Conservation (phyloP, 1,140 invertebrate species). For the Leptinotarsa lineolata region DNA sequence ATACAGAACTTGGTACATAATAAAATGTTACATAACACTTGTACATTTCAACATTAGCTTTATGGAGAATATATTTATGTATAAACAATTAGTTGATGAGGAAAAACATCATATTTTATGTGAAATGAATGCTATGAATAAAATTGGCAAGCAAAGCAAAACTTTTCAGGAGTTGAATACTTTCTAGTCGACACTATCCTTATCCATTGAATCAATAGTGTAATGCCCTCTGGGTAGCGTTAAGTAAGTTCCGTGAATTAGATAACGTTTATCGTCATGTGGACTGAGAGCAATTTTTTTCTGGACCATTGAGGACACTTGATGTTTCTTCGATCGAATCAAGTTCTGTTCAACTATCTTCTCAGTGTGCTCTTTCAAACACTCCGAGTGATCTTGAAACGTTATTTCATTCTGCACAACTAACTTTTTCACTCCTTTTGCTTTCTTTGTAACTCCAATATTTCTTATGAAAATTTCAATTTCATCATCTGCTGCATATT, state of each 20-base stretch:
- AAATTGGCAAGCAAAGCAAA: too few species aligned
- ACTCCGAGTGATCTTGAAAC: slow-evolving; percentile 42
- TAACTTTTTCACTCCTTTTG: slow-evolving; percentile 43
- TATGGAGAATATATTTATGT: too few species aligned
- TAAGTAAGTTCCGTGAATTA: too few species aligned
- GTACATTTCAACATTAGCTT: too few species aligned
- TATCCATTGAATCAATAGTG: not conserved
- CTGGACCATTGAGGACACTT: slow-evolving; percentile 41
- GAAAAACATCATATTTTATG: too few species aligned
- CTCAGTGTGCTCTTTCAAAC: slow-evolving; percentile 30
- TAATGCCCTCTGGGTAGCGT: not conserved
- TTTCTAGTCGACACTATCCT: not conserved
- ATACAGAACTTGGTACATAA: too few species aligned
- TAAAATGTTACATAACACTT: too few species aligned
- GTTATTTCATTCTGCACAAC: slow-evolving; percentile 37
- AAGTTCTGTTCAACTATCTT: slow-evolving; percentile 22
- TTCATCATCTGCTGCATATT: not conserved
- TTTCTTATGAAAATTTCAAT: not conserved
- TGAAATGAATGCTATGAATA: too few species aligned
- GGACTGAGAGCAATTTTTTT: slow-evolving; percentile 38
- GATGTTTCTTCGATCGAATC: slow-evolving; percentile 36
- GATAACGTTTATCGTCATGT: slow-evolving; percentile 35
- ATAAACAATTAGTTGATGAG: too few species aligned
- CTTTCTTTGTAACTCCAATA: slow-evolving; percentile 38
- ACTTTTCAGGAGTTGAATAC: too few species aligned